Percentiles rank a stretch among this genome's conserved stretches.
phyloP scores from a whole-genome alignment of 2,113 vertebrate genomes.

The Steatornis caripensis region DNA sequence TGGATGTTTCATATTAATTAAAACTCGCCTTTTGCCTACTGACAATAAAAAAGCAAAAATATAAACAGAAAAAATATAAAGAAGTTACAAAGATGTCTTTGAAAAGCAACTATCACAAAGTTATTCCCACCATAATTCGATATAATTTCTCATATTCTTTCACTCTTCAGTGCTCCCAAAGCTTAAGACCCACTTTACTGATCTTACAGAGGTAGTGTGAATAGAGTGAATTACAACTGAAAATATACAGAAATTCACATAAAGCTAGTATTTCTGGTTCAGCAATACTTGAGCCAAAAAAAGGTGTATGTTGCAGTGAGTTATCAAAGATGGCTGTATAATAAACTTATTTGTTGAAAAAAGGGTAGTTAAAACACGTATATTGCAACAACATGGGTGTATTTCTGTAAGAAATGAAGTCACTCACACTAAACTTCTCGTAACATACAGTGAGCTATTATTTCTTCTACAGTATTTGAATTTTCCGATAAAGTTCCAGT shows the following conservation, averaged over 20 bases:
- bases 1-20: background rate
- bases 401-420: background rate
- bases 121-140: background rate
- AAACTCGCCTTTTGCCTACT: background rate
- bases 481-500: background rate
- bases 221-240: background rate
- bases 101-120: background rate
- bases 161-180: background rate
- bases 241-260: background rate
- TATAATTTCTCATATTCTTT: background rate
- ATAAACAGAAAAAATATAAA: background rate
- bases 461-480: background rate
- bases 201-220: background rate
- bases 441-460: background rate
- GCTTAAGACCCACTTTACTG: background rate
- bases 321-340: background rate
- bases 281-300: background rate
- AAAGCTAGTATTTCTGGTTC: background rate
- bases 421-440: background rate
- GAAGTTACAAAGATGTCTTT: background rate
- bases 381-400: background rate
- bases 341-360: background rate
- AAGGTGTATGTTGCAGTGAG: background rate
- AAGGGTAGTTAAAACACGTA: background rate
- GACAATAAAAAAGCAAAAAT: background rate